Base-by-base conservation (phyloP, 2,797 vertebrate species). In the Darevskia nairensis region DNA sequence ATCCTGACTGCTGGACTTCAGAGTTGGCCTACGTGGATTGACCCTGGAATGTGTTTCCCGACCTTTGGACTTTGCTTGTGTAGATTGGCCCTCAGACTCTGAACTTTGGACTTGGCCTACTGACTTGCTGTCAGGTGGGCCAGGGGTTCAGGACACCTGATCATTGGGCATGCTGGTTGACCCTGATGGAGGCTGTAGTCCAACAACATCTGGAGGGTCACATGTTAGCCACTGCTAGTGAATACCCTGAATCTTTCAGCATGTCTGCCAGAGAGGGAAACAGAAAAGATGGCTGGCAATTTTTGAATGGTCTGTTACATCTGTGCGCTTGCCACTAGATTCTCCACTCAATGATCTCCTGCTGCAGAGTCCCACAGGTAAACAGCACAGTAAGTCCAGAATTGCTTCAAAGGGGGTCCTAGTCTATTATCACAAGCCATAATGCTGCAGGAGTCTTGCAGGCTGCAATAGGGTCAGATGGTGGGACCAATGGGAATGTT, bases 381-480 rank as follows among this genome's bases (percentile, higher is more conserved):
- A 71, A 0, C 84, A 39, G 27, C 66, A 44, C 13, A 69, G 86
- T n/a, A 83, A 92, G 29, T 46, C 81, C 29, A 79, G 3, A 19
- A 21, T 91, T 92, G 6, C 23, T 87, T 78, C 66, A 29, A 39
- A 23, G 35, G 19, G 3, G 15, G 29, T 8, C 71, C 27, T 46
- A 74, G n/a, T 89, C 46, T 82, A 66, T 76, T 66, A 74, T 13
- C 50, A 10, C 35, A 75, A 75, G 13, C 80, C 71, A 41, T 32
- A 17, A 29, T 21, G 86, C 50, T 29, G 82, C 2, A 85, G 27
- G 82, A 71, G 77, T 84, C 91, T 88, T 91, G 79, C 15, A 8
- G 80, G 41, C 23, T n/a, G 32, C 21, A 59, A 55, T 41, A 87
- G 39, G 55, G 44, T 39, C 55, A 87, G 50, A 84, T 84, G 50